phyloP scores from a whole-genome alignment of 2,797 vertebrate species.

The Acrossocheilus wenchowensis region DNA sequence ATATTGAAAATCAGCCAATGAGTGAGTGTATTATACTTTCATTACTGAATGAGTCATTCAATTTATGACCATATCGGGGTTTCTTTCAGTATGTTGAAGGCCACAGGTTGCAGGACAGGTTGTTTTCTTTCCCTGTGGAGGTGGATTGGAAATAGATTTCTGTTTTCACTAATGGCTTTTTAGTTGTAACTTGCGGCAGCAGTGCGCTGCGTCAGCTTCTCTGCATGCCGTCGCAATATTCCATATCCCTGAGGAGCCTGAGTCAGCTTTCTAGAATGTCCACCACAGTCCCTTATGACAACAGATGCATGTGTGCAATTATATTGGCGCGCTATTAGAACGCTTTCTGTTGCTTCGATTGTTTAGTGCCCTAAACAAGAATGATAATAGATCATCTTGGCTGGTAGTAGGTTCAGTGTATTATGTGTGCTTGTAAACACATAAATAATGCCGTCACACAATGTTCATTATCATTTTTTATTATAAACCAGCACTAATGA shows the following conservation, averaged over 20 bases:
- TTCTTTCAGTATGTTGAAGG: neutral
- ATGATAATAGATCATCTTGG: neutral
- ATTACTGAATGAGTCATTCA: neutral
- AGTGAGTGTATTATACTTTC: neutral
- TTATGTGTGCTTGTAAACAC: neutral
- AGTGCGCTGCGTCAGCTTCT: conserved; percentile 46
- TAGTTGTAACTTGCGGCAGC: conserved; percentile 37
- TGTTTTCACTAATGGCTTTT: conserved; percentile 56
- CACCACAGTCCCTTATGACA: neutral
- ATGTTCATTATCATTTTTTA: neutral
- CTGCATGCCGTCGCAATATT: conserved; percentile 40
- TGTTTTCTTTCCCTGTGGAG: neutral
- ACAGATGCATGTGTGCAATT: neutral
- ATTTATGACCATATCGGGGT: neutral
- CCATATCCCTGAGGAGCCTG: conserved; percentile 23
- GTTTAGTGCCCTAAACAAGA: neutral
- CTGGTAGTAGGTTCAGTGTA: neutral
- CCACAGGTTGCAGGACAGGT: conserved; percentile 18
- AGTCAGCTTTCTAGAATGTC: conserved; percentile 41
- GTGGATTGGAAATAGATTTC: conserved; percentile 49
- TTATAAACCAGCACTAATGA: conserved; percentile 9
- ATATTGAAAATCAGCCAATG: neutral
- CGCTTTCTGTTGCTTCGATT: neutral
- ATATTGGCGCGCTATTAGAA: neutral
- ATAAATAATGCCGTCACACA: neutral